Evolutionary conservation across 2,888 invertebrate species (phyloP).

Genomic region (Diarsia mendica): DNA sequence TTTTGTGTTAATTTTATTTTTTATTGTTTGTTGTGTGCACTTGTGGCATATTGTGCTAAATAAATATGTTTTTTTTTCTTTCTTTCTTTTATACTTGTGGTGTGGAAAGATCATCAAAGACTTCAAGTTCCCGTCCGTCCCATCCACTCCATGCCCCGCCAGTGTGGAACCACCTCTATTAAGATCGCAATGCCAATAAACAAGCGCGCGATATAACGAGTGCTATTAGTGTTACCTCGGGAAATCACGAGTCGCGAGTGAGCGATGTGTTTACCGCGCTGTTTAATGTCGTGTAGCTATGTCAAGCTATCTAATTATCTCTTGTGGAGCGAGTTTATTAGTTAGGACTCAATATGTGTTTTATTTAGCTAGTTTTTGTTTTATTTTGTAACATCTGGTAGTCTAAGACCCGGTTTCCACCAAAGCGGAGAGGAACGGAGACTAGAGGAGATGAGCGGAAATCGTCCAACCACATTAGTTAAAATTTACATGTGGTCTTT

Average conservation of each 20-base stretch:
- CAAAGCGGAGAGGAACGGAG: too few species aligned
- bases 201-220: conserved; percentile 60
- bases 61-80: too few species aligned
- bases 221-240: conserved; percentile 53
- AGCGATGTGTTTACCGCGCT: conserved; percentile 39
- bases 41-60: too few species aligned
- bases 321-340: conserved; percentile 1
- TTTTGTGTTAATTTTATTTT: too few species aligned
- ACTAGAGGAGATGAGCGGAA: too few species aligned
- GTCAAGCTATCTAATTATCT: conserved; percentile 15
- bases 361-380: neutral
- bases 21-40: too few species aligned
- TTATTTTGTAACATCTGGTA: neutral
- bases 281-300: conserved; percentile 31
- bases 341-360: neutral
- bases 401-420: neutral
- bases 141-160: neutral
- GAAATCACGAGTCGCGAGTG: conserved; percentile 48
- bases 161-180: conserved; percentile 10
- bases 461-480: too few species aligned
- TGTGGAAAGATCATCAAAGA: neutral
- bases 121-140: neutral
- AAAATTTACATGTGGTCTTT: too few species aligned
- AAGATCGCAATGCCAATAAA: conserved; percentile 64
- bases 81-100: too few species aligned